Evolutionary conservation across 2,888 invertebrate species (phyloP).

Genomic region (Bursaphelenchus okinawaensis): DNA sequence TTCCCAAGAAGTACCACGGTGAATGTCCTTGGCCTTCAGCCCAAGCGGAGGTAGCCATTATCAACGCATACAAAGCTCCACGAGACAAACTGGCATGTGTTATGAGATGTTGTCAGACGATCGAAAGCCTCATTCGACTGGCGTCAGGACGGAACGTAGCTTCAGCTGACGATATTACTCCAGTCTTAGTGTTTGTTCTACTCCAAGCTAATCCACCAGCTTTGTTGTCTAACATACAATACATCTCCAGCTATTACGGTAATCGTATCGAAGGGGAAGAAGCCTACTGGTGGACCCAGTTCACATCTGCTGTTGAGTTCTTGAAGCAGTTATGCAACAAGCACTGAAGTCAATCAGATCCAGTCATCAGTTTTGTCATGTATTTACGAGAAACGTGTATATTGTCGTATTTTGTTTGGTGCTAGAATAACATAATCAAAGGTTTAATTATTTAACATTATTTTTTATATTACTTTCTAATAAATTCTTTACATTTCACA

Average conservation of each 20-base stretch:
- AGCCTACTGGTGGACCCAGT: constrained; percentile 97
- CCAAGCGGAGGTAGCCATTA: constrained; percentile 78
- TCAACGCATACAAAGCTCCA: constrained; percentile 73
- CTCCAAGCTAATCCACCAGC: constrained; percentile 88
- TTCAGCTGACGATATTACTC: constrained; percentile 86
- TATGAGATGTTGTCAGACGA: constrained; percentile 79
- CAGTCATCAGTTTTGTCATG: too few relatives aligned
- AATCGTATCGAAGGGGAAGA: constrained; percentile 74
- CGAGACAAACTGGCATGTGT: constrained; percentile 44
- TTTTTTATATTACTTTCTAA: too few relatives aligned
- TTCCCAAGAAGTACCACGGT: constrained; percentile 72
- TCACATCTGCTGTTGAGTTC: constrained; percentile 89
- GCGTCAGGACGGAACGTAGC: constrained; percentile 64
- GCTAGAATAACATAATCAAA: too few relatives aligned
- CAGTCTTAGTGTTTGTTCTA: constrained; percentile 89
- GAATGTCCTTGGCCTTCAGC: constrained; percentile 95
- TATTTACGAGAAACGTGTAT: too few relatives aligned
- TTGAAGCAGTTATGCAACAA: constrained; percentile 67
- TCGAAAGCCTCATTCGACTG: constrained; percentile 85
- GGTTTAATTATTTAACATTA: too few relatives aligned
- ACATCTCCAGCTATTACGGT: constrained; percentile 80
- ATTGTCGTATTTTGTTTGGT: too few relatives aligned
- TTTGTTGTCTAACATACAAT: constrained; percentile 87
- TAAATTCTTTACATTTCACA: too few relatives aligned
- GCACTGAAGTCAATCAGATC: too few relatives aligned